phyloP scores from a whole-genome alignment of 2,888 invertebrate species.

The Dynastes grantii region DNA sequence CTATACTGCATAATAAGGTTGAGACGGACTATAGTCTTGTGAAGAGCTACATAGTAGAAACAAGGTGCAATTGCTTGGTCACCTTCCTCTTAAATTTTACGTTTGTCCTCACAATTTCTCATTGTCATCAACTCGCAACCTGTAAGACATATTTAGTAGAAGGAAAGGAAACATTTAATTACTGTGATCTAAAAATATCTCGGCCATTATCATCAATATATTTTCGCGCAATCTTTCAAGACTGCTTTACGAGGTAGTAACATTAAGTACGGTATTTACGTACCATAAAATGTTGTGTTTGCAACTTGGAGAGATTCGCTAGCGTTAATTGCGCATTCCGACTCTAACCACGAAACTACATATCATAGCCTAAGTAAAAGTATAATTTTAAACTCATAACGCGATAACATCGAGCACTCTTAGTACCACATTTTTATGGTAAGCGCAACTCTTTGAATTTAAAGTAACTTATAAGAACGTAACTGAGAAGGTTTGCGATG shows the following conservation, averaged over 20 bases:
- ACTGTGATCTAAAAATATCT: conserved; percentile 23
- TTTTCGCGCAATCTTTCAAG: conserved; percentile 29
- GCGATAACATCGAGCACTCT: conserved; percentile 27
- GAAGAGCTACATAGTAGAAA: too few species aligned
- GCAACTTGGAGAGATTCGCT: conserved; percentile 27
- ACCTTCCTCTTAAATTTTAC: too few species aligned
- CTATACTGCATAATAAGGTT: too few species aligned
- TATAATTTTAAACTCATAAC: conserved; percentile 33
- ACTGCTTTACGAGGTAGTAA: conserved; percentile 35
- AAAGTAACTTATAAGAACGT: conserved; percentile 11
- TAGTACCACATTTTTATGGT: conserved; percentile 18
- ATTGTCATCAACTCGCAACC: too few species aligned
- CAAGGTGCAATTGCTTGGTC: too few species aligned
- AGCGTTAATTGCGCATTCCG: conserved; percentile 29
- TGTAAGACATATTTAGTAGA: conserved; percentile 1
- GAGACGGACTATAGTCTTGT: too few species aligned
- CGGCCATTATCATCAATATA: conserved; percentile 35
- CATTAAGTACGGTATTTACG: conserved; percentile 46
- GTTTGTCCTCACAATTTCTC: too few species aligned
- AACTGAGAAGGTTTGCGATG: neutral
- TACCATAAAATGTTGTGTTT: conserved; percentile 40
- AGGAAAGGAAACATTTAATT: conserved; percentile 32
- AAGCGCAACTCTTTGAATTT: conserved; percentile 3
- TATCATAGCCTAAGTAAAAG: conserved; percentile 37
- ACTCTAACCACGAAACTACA: conserved; percentile 37